A percentile compares a stretch with the other conserved stretches of the same genome.
Evolutionary conservation across 1,140 invertebrate genomes (phyloP).

Genomic region (Hyposmocoma kahamanoa): DNA sequence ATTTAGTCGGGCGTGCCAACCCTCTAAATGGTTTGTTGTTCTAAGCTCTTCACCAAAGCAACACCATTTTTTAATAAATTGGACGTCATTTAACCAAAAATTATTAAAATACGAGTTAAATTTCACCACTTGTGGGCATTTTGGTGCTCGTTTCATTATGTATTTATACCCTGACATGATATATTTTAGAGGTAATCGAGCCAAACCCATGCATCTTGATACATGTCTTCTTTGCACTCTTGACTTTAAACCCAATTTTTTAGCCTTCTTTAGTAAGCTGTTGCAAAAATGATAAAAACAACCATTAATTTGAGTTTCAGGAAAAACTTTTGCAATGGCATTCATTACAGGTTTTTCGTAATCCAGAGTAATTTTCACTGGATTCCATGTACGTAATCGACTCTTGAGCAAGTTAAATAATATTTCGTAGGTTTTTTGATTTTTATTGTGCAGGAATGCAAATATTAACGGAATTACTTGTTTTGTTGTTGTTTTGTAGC

Average conservation of each 20-base stretch:
- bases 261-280: constrained; percentile 2
- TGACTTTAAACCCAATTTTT: background rate
- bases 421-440: constrained; percentile 3
- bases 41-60: constrained; percentile 1
- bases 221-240: constrained; percentile 5
- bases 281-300: constrained; percentile 5
- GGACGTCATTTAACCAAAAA: background rate
- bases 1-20: constrained; percentile 1
- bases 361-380: background rate
- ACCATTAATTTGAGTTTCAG: background rate
- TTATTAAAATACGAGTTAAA: background rate
- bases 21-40: constrained; percentile 4
- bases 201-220: background rate
- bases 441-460: background rate
- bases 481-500: background rate
- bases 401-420: background rate
- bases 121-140: background rate
- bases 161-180: background rate
- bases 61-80: constrained; percentile 4
- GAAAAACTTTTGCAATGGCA: background rate
- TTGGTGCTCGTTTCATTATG: background rate
- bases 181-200: background rate
- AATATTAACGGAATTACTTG: constrained; percentile 5
- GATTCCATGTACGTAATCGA: constrained; percentile 1
- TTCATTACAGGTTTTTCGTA: constrained; percentile 5